A percentile compares a stretch with the other conserved stretches of the same genome.
Evolutionary conservation across 35 echinoderm and acorn worm species (phyloP).

Genomic region (Holothuria glaberrima): DNA sequence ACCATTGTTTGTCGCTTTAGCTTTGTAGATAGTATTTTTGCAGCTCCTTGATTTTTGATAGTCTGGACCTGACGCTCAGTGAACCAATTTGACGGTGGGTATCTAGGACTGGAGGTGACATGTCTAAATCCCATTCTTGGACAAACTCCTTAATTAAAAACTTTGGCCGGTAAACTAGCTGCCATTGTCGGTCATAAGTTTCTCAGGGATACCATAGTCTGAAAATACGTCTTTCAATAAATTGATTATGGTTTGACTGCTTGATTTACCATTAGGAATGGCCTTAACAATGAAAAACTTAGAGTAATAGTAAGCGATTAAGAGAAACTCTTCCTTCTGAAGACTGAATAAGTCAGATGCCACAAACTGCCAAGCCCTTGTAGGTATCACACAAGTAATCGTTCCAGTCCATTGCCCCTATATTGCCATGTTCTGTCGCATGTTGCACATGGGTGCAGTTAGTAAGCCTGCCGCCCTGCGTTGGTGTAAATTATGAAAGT

Average conservation of each 20-base stretch:
- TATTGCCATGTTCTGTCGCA: neutral
- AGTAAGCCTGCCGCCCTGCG: too few species aligned
- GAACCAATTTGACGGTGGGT: too few species aligned
- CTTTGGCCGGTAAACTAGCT: constrained; percentile 64
- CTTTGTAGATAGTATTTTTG: too few species aligned
- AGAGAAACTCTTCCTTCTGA: constrained; percentile 62
- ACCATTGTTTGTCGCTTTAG: constrained; percentile 21
- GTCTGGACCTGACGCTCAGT: too few species aligned
- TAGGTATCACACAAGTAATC: too few species aligned
- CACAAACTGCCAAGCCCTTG: constrained; percentile 55
- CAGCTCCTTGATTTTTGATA: too few species aligned
- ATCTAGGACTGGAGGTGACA: too few species aligned
- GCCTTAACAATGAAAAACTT: constrained; percentile 60
- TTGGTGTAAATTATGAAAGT: too few species aligned
- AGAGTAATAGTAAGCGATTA: constrained; percentile 72
- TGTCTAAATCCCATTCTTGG: too few species aligned
- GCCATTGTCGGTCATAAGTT: constrained; percentile 66
- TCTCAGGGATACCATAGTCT: constrained; percentile 66
- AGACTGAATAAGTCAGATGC: constrained; percentile 66
- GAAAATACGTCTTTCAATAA: constrained; percentile 71
- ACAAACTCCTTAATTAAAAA: too few species aligned
- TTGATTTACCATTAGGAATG: constrained; percentile 36
- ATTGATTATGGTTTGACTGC: constrained; percentile 44
- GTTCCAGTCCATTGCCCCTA: neutral
- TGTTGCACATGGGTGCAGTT: too few species aligned